Conservation (phyloP, 92 coral and sea anemone genomes). For the Galaxea fascicularis region DNA sequence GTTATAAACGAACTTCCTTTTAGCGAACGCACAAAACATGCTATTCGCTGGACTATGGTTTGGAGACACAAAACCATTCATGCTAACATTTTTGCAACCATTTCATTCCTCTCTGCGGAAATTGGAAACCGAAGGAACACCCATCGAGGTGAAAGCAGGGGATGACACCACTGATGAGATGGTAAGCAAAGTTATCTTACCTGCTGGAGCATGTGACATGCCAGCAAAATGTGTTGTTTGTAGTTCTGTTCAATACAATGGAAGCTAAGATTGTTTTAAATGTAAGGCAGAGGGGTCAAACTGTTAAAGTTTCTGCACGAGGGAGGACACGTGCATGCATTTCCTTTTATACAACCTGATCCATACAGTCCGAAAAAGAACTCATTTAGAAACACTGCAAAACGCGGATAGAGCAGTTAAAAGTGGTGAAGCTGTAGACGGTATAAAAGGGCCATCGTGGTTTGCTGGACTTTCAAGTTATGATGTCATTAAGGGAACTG, state of each 20-base stretch:
- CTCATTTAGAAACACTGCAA: slow-evolving; percentile 43
- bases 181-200: slow-evolving; percentile 53
- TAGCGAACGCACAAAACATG: slow-evolving; percentile 63
- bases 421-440: slow-evolving; percentile 16
- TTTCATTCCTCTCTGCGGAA: slow-evolving; percentile 51
- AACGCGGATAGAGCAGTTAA: slow-evolving; percentile 57
- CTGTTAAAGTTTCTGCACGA: slow-evolving; percentile 60
- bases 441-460: slow-evolving; percentile 73
- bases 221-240: slow-evolving; percentile 73
- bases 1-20: slow-evolving; percentile 68
- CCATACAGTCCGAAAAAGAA: slow-evolving; percentile 50
- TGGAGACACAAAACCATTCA: slow-evolving; percentile 66
- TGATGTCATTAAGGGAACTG: slow-evolving; percentile 66
- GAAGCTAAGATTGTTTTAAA: slow-evolving; percentile 60
- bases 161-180: slow-evolving; percentile 16
- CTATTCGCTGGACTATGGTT: slow-evolving; percentile 75
- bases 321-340: slow-evolving; percentile 62
- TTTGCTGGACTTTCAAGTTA: slow-evolving; percentile 56
- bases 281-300: slow-evolving; percentile 65
- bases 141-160: slow-evolving; percentile 19
- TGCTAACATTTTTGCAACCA: slow-evolving; percentile 68
- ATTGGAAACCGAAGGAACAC: slow-evolving; percentile 54
- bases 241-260: slow-evolving; percentile 57
- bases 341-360: slow-evolving; percentile 52
- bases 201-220: slow-evolving; percentile 61